These are phyloP conservation scores for Aspidiotus destructor DNA, from an alignment of 2,888 invertebrate genomes.

Conservation along the genomic window DNA sequence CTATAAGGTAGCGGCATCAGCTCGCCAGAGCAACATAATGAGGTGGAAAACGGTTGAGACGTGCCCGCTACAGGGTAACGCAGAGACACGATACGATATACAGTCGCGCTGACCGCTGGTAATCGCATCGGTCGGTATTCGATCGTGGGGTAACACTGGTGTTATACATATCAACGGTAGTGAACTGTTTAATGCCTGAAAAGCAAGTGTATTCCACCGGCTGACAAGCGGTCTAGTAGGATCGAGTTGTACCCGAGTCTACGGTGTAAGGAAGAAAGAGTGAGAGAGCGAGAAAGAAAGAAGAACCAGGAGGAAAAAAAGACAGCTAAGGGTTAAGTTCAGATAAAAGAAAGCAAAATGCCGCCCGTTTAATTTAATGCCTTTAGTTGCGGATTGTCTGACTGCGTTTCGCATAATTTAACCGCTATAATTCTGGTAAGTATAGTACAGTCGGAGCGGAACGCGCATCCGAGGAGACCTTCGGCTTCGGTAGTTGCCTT, in stretches of 20 bases:
- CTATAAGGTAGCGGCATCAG: too few relatives aligned
- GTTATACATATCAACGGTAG: conserved; percentile 30
- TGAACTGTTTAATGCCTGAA: conserved; percentile 24
- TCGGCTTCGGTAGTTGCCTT: conserved; percentile 32
- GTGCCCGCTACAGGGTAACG: too few relatives aligned
- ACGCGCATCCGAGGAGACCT: conserved; percentile 19
- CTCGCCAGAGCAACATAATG: too few relatives aligned
- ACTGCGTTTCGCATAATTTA: conserved; percentile 30
- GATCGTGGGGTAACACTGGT: conserved; percentile 15
- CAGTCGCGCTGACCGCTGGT: conserved; percentile 17
- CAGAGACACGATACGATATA: too few relatives aligned
- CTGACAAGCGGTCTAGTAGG: conserved; percentile 30
- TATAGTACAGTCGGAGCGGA: conserved; percentile 16
- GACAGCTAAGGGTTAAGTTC: conserved; percentile 30
- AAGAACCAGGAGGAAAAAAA: conserved; percentile 8
- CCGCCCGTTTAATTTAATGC: conserved; percentile 33
- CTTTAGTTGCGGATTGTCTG: conserved; percentile 32
- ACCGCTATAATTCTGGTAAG: conserved; percentile 31
- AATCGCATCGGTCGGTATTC: conserved; percentile 19
- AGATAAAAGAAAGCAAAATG: conserved; percentile 32
- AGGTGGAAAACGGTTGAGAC: too few relatives aligned
- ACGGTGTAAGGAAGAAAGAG: conserved; percentile 1
- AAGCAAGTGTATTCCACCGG: conserved; percentile 20
- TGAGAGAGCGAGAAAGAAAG: neutral
- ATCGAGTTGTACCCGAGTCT: conserved; percentile 24